Evolutionary conservation across 2,888 invertebrate species (phyloP), one percentile per base, ranked within the genome.

Genomic region (Conistra vaccinii): DNA sequence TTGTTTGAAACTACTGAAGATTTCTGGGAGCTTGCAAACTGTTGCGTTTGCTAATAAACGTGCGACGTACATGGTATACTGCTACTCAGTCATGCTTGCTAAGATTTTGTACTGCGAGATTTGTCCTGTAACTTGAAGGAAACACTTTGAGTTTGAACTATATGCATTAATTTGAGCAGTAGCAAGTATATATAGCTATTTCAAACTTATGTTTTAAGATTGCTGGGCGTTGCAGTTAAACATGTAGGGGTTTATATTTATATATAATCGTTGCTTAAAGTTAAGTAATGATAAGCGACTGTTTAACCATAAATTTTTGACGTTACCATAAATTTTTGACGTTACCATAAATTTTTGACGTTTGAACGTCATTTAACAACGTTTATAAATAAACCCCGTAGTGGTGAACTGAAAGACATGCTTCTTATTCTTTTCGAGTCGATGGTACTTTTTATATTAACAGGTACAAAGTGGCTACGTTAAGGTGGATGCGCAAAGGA

Each of bases 11-110:
- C 81, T 82, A 69, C 62, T 77, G 73, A 75, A 80, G 84, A 86
- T 86, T 82, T 84, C 79, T 69, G 58, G 73, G 77, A 83, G 78
- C 83, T 85, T 82, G 82, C 79, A 83, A 90, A 90, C 87, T 90
- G 84, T 89, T 89, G 85, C 84, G 76, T 80, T 73, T 63, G 78
- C 60, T 81, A 58, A 68, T 83, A 85, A 61, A 71, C 68, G 45
- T 63, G 23, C 0, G 60, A 55, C 4, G 20, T 63, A 66, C 61
- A 61, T 81, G 57, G n/a, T 69, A 53, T 72, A 35, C 48, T 72
- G 26, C 6, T 26, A 55, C 17, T 35, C 12, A 4, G 65, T 66
- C 29, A 61, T 75, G 39, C 26, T 75, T 67, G 35, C 12, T 70
- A 51, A 68, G 42, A 70, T 39, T 39, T 70, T 74, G 29, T 67